Evolutionary conservation across 2,888 invertebrate genomes (phyloP).

Genomic region (Amphipoea oculea): DNA sequence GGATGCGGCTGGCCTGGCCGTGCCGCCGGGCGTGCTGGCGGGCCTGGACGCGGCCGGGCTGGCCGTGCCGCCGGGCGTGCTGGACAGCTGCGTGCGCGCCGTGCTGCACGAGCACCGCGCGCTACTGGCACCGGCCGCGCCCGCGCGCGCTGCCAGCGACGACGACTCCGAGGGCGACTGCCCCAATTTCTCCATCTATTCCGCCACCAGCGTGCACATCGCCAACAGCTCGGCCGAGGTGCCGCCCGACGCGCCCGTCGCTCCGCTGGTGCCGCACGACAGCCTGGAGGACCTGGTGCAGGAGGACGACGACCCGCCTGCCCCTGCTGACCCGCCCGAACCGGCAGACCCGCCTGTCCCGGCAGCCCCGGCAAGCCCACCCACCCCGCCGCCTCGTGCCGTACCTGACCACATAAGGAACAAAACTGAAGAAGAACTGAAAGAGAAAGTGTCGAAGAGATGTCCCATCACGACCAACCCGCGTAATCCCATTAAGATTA

Average conservation of each 20-base stretch:
- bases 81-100: slow-evolving; percentile 82
- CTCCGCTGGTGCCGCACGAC: slow-evolving; percentile 42
- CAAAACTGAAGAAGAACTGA: slow-evolving; percentile 79
- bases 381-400: slow-evolving; percentile 12
- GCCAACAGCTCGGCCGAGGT: slow-evolving; percentile 86
- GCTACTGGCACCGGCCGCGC: slow-evolving; percentile 64
- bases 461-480: slow-evolving; percentile 83
- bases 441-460: slow-evolving; percentile 82
- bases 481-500: slow-evolving; percentile 86
- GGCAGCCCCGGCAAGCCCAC: neutral
- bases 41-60: slow-evolving; percentile 69
- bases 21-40: slow-evolving; percentile 75
- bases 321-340: neutral
- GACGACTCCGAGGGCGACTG: slow-evolving; percentile 92
- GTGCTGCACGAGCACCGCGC: slow-evolving; percentile 83
- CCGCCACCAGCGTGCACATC: slow-evolving; percentile 94
- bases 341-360: slow-evolving; percentile 4
- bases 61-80: slow-evolving; percentile 75
- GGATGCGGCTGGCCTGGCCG: slow-evolving; percentile 71
- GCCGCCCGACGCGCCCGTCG: slow-evolving; percentile 55
- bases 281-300: slow-evolving; percentile 63
- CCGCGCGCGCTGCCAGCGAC: slow-evolving; percentile 79
- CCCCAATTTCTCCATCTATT: slow-evolving; percentile 96
- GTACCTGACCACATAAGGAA: slow-evolving; percentile 55
- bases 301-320: slow-evolving; percentile 57